Evolutionary conservation across 2,888 invertebrate genomes (phyloP).

Genomic region (Eledona agricola): DNA sequence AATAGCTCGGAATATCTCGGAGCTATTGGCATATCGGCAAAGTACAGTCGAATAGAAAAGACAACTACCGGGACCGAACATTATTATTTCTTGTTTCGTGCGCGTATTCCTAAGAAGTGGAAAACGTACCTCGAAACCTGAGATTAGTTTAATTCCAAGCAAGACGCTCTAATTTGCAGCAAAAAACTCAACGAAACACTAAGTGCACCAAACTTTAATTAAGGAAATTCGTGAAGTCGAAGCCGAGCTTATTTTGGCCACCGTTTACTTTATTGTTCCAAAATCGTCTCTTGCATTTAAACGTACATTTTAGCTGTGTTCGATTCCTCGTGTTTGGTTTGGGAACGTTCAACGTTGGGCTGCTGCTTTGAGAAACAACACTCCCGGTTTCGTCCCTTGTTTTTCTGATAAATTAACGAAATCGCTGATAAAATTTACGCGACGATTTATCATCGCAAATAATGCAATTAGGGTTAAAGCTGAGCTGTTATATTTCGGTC

Average conservation of each 20-base stretch:
- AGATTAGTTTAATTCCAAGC: too few relatives aligned
- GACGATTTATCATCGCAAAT: constrained; percentile 45
- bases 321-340: constrained; percentile 38
- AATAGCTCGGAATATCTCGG: too few relatives aligned
- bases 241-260: constrained; percentile 33
- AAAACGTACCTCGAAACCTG: too few relatives aligned
- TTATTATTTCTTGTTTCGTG: too few relatives aligned
- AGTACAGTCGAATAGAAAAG: too few relatives aligned
- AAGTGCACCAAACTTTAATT: constrained; percentile 40
- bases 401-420: constrained; percentile 40
- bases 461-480: constrained; percentile 43
- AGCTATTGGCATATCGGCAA: too few relatives aligned
- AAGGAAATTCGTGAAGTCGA: constrained; percentile 36
- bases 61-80: too few relatives aligned
- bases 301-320: constrained; percentile 37
- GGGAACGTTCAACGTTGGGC: constrained; percentile 34
- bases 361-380: constrained; percentile 37
- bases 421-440: too few relatives aligned
- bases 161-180: too few relatives aligned
- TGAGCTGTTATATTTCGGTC: constrained; percentile 44
- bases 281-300: constrained; percentile 43
- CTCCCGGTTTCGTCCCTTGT: constrained; percentile 25
- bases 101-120: too few relatives aligned
- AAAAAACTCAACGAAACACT: constrained; percentile 38
- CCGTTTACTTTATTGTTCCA: constrained; percentile 38